phyloP scores from a whole-genome alignment of 2,113 vertebrate species.

The Casuarius casuarius region DNA sequence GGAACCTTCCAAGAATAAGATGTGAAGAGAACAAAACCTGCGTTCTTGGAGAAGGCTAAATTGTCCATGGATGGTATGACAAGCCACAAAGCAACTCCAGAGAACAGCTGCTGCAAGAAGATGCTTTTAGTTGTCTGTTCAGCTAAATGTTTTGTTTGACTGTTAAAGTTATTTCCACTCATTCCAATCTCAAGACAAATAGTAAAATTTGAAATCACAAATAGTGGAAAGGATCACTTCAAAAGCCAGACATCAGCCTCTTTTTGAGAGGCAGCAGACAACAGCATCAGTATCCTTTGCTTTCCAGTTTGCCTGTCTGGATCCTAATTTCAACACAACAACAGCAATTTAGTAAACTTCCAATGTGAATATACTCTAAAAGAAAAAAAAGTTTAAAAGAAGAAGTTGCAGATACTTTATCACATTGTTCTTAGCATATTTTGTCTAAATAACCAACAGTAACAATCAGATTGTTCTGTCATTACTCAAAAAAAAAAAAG shows the following conservation, averaged over 20 bases:
- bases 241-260: not conserved
- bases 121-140: not conserved
- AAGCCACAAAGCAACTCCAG: not conserved
- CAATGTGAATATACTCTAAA: not conserved
- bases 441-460: no score
- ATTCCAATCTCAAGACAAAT: not conserved
- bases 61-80: not conserved
- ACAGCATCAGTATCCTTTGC: not conserved
- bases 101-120: not conserved
- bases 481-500: not conserved
- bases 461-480: not conserved
- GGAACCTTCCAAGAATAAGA: not conserved
- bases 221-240: not conserved
- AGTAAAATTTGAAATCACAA: not conserved
- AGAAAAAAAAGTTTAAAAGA: not conserved
- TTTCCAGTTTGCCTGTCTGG: not conserved
- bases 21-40: not conserved
- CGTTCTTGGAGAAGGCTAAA: not conserved
- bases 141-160: not conserved
- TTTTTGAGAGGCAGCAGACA: not conserved
- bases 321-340: not conserved
- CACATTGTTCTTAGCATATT: no score
- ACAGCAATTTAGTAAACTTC: not conserved
- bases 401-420: not conserved
- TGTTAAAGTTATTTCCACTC: not conserved